A percentile compares a stretch with the other conserved stretches of the same genome.
phyloP scores from a whole-genome alignment of 2,113 vertebrate genomes.

The Gymnarchus niloticus region DNA sequence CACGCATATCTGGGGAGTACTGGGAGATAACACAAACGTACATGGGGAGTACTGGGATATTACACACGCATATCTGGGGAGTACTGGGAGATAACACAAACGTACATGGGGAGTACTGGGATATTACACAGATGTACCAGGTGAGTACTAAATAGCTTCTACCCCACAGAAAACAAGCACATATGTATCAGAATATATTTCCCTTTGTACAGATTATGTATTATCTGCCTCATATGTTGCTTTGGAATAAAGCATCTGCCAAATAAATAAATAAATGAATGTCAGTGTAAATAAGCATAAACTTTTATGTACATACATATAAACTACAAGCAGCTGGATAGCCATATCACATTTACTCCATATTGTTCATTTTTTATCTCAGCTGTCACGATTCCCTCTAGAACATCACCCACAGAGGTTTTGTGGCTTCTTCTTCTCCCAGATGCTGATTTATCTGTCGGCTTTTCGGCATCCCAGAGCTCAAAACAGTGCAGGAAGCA shows the following conservation, averaged over 20 bases:
- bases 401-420: background rate
- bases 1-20: too few relatives aligned
- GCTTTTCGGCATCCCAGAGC: background rate
- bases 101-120: background rate
- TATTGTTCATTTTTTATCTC: background rate
- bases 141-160: background rate
- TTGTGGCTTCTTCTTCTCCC: background rate
- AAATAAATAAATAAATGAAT: conserved; percentile 1
- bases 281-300: background rate
- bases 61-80: background rate
- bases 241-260: background rate
- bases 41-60: background rate
- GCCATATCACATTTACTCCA: background rate
- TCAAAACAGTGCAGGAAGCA: background rate
- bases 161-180: background rate
- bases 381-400: conserved; percentile 8
- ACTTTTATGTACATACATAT: background rate
- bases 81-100: background rate
- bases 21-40: too few relatives aligned
- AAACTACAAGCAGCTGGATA: background rate
- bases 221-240: background rate
- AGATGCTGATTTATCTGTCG: background rate
- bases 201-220: background rate
- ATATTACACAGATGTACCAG: background rate
- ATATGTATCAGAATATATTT: background rate